phyloP scores from a whole-genome alignment of 1,140 invertebrate genomes.

The Gerris buenoi region DNA sequence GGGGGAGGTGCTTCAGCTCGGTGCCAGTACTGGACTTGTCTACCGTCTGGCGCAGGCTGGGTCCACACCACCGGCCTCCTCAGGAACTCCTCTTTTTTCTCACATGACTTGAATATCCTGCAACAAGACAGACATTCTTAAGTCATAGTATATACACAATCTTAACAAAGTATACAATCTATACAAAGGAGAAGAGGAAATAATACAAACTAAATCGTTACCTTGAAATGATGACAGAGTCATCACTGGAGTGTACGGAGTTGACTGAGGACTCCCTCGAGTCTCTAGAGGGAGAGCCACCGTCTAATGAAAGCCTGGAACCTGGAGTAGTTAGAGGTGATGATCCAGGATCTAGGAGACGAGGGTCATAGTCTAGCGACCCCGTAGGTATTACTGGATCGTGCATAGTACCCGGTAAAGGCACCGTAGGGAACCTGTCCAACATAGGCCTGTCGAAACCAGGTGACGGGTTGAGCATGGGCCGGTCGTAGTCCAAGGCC shows the following conservation, averaged over 20 bases:
- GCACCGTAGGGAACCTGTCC: background rate
- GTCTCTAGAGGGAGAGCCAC: constrained; percentile 15
- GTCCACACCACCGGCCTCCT: constrained; percentile 27
- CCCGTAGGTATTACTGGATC: background rate
- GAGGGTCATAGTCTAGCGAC: background rate
- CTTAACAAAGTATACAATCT: too few relatives aligned
- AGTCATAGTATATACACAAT: too few relatives aligned
- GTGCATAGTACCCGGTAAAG: background rate
- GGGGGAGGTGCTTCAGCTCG: constrained; percentile 48
- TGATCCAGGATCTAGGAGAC: background rate
- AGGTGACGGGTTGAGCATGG: background rate
- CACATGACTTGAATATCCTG: constrained; percentile 60
- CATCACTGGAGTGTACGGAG: constrained; percentile 39
- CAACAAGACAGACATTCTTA: background rate
- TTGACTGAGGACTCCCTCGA: background rate
- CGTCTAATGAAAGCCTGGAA: constrained; percentile 32
- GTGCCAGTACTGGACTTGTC: constrained; percentile 23
- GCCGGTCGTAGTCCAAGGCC: background rate
- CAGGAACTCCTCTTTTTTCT: constrained; percentile 76
- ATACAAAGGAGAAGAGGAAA: too few relatives aligned
- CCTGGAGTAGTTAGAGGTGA: constrained; percentile 23
- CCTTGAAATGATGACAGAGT: constrained; percentile 44
- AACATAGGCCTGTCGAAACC: background rate
- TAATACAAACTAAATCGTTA: background rate
- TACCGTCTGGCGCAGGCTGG: constrained; percentile 26